Evolutionary conservation across 2,113 vertebrate genomes (phyloP).

Genomic region (Phodopus roborovskii): DNA sequence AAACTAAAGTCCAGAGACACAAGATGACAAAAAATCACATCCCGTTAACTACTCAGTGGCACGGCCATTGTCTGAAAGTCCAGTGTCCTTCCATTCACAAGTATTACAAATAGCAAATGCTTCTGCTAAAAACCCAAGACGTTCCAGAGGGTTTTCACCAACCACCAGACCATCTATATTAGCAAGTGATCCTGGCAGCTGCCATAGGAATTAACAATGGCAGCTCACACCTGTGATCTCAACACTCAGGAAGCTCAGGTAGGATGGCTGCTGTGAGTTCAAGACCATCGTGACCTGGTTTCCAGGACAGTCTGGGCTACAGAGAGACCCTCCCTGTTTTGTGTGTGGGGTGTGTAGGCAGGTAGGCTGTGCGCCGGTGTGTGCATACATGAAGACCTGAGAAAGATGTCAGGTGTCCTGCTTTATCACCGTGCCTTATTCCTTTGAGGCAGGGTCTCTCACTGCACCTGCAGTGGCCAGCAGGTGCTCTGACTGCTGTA

Average conservation of each 20-base stretch:
- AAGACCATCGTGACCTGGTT: not conserved
- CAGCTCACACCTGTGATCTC: not conserved
- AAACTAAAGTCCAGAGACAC: constrained; percentile 63
- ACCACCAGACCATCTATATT: not conserved
- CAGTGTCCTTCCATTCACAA: not conserved
- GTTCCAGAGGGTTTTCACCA: constrained; percentile 51
- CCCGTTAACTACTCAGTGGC: not conserved
- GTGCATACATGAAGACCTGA: not conserved
- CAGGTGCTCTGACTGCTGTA: not conserved
- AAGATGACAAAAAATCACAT: constrained; percentile 48
- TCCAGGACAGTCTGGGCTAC: not conserved
- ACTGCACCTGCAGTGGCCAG: not conserved
- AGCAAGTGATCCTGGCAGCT: constrained; percentile 22
- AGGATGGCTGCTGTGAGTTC: not conserved
- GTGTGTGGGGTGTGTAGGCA: not conserved
- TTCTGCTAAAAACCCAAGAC: constrained; percentile 41
- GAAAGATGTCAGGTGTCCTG: too few relatives aligned
- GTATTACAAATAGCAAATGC: not conserved
- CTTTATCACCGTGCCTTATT: too few relatives aligned
- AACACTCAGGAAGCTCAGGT: not conserved
- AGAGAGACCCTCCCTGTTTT: not conserved
- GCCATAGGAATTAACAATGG: too few relatives aligned
- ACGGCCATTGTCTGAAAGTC: not conserved
- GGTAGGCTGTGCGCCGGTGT: not conserved
- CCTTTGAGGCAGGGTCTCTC: not conserved